Base-by-base conservation (phyloP, 2,797 vertebrate genomes). In the Periparus ater region DNA sequence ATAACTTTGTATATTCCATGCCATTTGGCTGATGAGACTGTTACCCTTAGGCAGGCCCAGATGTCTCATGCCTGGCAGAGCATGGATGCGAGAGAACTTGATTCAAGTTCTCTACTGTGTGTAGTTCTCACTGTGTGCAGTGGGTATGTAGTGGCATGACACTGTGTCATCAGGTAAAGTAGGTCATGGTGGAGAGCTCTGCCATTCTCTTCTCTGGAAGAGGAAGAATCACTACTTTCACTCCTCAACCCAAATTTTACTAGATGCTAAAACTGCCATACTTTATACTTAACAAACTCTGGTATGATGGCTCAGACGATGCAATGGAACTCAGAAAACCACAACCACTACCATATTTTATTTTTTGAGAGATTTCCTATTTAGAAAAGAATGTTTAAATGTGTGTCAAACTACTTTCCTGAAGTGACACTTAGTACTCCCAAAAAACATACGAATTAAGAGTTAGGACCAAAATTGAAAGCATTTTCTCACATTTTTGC, bases 401-500 rank as follows among this genome's bases (percentile, higher is more conserved):
- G 10, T 74, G 19, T 67, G 45, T 51, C 36, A 62, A 68, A 50
- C 20, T 50, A 6, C 5, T 71, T 94, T 85, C 53, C 61, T 74
- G 68, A 92, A 89, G 21, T 7, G 8, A 77, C 26, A 38, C 29
- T 58, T 84, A 44, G 26, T 45, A 62, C 15, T 85, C 21, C 34
- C 19, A 12, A 7, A 78, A 94, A 88, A 10, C 10, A 23, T 45
- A 11, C 38, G 25, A 77, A 78, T 34, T 83, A 78, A 83, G 63
- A 85, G 7, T 45, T 62, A 23, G 21, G 30, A 61, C 30, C 5
- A 68, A 89, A 92, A 88, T 1, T 55, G 47, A 79, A 89, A 85
- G 55, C 14, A 34, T 87, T 95, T 92, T 92, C 50, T 89, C 29
- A 51, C 58, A 61, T 72, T 85, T 90, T 85, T 89, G 55, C 55